Evolutionary conservation across 2,888 invertebrate species (phyloP).

Genomic region (Cheilosia grossa): DNA sequence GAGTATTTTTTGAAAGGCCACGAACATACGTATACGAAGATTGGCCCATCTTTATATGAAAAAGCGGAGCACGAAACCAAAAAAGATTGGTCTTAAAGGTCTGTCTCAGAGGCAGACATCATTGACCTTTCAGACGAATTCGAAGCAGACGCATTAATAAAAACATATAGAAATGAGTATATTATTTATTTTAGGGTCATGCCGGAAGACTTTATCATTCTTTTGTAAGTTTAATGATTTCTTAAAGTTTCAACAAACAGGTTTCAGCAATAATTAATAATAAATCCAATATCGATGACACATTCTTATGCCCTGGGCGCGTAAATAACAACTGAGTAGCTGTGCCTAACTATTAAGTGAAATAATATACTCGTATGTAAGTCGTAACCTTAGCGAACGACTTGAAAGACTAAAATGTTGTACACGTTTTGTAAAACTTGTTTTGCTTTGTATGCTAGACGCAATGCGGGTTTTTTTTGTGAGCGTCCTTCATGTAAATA

Average conservation of each 20-base stretch:
- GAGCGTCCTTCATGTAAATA: slow-evolving; percentile 27
- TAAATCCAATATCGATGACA: slow-evolving; percentile 12
- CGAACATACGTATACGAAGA: too few species aligned
- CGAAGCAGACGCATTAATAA: not conserved
- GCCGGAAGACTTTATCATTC: slow-evolving; percentile 30
- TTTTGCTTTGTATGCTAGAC: slow-evolving; percentile 3
- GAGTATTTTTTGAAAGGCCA: too few species aligned
- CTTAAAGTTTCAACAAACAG: slow-evolving; percentile 1
- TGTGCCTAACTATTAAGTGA: too few species aligned
- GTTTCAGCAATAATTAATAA: slow-evolving; percentile 2
- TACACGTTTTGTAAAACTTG: slow-evolving; percentile 4
- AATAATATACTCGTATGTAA: not conserved
- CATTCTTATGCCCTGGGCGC: not conserved
- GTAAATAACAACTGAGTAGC: not conserved
- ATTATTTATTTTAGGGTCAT: not conserved
- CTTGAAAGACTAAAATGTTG: not conserved
- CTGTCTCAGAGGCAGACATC: too few species aligned
- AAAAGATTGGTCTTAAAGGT: too few species aligned
- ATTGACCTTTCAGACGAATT: not conserved
- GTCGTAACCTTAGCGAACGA: slow-evolving; percentile 16
- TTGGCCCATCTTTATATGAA: too few species aligned
- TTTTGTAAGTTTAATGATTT: slow-evolving; percentile 7
- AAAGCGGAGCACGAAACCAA: too few species aligned
- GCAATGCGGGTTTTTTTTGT: slow-evolving; percentile 4
- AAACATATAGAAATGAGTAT: not conserved